phyloP scores from a whole-genome alignment of 1,140 invertebrate species.

The Metaphire vulgaris region DNA sequence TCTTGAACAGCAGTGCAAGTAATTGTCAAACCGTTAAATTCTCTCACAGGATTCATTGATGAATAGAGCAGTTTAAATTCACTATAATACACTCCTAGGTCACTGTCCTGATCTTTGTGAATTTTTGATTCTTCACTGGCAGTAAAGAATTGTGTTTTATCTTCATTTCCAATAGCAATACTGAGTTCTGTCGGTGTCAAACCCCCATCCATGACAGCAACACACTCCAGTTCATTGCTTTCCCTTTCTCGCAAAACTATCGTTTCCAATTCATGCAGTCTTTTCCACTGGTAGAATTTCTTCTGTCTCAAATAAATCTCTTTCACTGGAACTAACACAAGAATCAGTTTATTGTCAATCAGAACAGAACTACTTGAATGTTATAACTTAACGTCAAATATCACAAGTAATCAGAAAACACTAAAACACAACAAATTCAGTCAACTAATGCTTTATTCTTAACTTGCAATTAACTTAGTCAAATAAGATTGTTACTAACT shows the following conservation, averaged over 20 bases:
- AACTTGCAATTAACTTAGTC: too few relatives aligned
- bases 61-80: background rate
- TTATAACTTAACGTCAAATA: too few relatives aligned
- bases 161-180: background rate
- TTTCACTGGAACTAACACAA: background rate
- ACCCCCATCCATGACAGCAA: background rate
- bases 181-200: background rate
- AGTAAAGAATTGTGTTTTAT: background rate
- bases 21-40: background rate
- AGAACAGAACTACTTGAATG: too few relatives aligned
- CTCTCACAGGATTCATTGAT: background rate
- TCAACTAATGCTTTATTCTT: too few relatives aligned
- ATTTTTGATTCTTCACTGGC: background rate
- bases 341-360: too few relatives aligned
- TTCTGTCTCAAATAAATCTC: background rate
- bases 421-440: too few relatives aligned
- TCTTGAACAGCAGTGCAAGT: background rate
- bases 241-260: background rate
- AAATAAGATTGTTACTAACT: too few relatives aligned
- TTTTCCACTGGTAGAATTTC: background rate
- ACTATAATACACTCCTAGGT: background rate
- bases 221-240: background rate
- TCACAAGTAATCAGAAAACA: too few relatives aligned
- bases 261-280: background rate
- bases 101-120: background rate